These are phyloP conservation scores for Cyrtodaria siliqua DNA, from an alignment of 2,888 invertebrate species.

Conservation along the genomic window DNA sequence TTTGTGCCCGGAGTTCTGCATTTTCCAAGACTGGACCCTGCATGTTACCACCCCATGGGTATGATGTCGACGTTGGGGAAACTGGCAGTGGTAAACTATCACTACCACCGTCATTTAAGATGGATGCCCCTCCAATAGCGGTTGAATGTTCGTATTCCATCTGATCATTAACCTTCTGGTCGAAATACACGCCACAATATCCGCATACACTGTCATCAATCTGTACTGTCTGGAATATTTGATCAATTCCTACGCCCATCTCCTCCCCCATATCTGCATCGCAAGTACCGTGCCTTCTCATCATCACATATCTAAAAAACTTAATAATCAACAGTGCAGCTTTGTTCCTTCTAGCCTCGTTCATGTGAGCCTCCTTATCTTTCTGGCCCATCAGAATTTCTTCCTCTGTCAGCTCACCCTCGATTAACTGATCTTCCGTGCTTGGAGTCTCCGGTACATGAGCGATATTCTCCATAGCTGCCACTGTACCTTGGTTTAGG, in stretches of 20 bases:
- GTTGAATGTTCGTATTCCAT: neutral
- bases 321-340: conserved; percentile 49
- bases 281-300: conserved; percentile 15
- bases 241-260: conserved; percentile 2
- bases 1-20: neutral
- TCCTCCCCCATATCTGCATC: conserved; percentile 17
- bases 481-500: neutral
- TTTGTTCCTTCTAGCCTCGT: conserved; percentile 19
- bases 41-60: neutral
- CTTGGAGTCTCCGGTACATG: conserved; percentile 12
- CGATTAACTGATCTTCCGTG: conserved; percentile 10
- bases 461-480: neutral
- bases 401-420: conserved; percentile 42
- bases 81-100: neutral
- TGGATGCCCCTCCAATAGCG: conserved; percentile 11
- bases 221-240: conserved; percentile 45
- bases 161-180: conserved; percentile 14
- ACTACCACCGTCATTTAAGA: no score
- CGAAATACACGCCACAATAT: conserved; percentile 62
- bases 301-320: conserved; percentile 31
- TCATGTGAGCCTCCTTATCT: conserved; percentile 41
- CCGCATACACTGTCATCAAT: conserved; percentile 63
- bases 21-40: neutral
- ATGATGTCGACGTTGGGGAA: neutral
- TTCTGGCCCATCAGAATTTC: conserved; percentile 47